Percentiles rank a stretch among this genome's conserved stretches.
Conservation (phyloP, 2,113 vertebrate genomes). For the Mirza zaza region DNA sequence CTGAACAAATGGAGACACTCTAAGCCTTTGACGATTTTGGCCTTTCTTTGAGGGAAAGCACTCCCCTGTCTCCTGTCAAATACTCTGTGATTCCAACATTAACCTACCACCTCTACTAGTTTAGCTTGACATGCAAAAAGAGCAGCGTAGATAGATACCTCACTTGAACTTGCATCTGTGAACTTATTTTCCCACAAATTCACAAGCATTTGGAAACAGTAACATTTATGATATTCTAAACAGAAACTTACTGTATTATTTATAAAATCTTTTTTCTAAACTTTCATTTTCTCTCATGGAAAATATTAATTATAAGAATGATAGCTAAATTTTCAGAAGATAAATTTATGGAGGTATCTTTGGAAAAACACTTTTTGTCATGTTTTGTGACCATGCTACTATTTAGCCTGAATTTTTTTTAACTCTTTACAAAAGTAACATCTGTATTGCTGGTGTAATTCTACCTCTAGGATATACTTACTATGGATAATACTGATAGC, state of each 20-base stretch:
- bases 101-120: not conserved
- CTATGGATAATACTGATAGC: not conserved
- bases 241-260: not conserved
- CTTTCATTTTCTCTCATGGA: not conserved
- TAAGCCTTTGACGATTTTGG: not conserved
- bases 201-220: not conserved
- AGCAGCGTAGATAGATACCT: not conserved
- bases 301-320: conserved; percentile 13
- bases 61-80: not conserved
- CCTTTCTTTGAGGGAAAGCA: conserved; percentile 18
- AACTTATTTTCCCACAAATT: not conserved
- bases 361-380: conserved; percentile 5
- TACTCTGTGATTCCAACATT: not conserved
- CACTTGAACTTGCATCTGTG: not conserved
- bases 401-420: not conserved
- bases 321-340: conserved; percentile 3
- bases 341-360: not conserved
- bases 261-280: not conserved
- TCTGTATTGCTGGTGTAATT: not conserved
- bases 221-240: not conserved
- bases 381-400: not conserved
- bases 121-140: not conserved
- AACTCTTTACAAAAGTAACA: not conserved
- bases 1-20: not conserved
- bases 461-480: not conserved